phyloP scores from a whole-genome alignment of 2,888 invertebrate species.

The Calliphora vomitoria region DNA sequence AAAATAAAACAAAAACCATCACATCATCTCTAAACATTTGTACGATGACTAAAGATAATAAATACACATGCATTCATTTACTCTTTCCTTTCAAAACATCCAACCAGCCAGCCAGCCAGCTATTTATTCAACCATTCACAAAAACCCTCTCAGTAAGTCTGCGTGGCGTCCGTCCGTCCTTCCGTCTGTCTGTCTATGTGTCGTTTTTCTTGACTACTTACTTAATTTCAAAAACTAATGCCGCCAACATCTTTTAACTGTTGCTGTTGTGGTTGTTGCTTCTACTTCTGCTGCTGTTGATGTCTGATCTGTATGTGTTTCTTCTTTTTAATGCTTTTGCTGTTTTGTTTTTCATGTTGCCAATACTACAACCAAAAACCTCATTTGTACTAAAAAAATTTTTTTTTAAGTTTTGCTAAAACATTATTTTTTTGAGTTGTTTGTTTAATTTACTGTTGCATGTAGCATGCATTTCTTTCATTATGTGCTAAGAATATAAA shows the following conservation, averaged over 20 bases:
- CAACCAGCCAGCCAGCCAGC: background rate
- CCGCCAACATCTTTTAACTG: constrained; percentile 47
- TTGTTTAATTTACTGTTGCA: background rate
- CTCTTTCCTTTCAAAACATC: background rate
- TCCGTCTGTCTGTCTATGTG: background rate
- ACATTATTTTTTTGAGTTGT: background rate
- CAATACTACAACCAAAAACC: constrained; percentile 6
- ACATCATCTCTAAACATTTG: constrained; percentile 53
- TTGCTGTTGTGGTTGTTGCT: constrained; percentile 29
- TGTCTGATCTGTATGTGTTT: background rate
- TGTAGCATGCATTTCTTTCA: background rate
- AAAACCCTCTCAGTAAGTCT: background rate
- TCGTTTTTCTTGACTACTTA: background rate
- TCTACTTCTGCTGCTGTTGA: constrained; percentile 6
- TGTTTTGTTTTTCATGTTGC: constrained; percentile 9
- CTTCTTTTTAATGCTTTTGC: background rate
- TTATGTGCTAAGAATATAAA: too few relatives aligned
- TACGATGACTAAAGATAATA: constrained; percentile 60
- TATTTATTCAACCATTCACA: background rate
- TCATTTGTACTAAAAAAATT: constrained; percentile 5
- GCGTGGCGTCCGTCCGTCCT: background rate
- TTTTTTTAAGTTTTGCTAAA: background rate
- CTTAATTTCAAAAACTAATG: constrained; percentile 57
- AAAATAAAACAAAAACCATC: constrained; percentile 32
- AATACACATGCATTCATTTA: constrained; percentile 6